Evolutionary conservation across 2,797 vertebrate genomes (phyloP), one percentile per base, ranked within the genome.

Genomic region (Platyrinchus mystaceus): DNA sequence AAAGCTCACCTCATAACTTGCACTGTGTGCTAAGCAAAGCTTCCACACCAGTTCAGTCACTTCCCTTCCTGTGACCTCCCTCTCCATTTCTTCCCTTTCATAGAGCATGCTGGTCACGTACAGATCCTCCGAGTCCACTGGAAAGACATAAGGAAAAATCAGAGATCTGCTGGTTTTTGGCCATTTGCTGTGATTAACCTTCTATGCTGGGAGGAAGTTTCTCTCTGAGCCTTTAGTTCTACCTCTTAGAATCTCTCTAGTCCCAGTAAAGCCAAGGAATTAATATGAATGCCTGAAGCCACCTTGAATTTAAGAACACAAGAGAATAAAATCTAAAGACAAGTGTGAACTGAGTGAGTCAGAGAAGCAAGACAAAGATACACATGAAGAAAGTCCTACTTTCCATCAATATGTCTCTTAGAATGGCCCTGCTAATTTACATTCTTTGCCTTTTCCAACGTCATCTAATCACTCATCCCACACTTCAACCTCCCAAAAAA

Each of bases 1-100:
- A n/a, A 67, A 77, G 10, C 95, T 92, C 97, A 99, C 98, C 98
- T 98, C 97, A 30, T 97, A 98, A 94, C 97, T 98, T 5, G 97
- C 95, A 62, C 97, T 95, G 27, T 96, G 97, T 44, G 97, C 96
- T 95, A 97, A 94, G 73, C 98, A 99, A 90, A 99, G 96, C 88
- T 92, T 98, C 95, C 97, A 98, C 66, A 98, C 91, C 20, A 97
- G 97, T 27, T 97, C 95, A 16, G 95, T 80, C 49, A 95, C 97
- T 27, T 98, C 91, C 46, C 97, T 97, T 90, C 92, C 95, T 10
- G 95, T 92, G 43, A 96, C 73, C 5, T 36, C 27, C 37, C 82
- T 93, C 22, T 64, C 58, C 14, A 52, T 87, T n/a, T 92, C 81
- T 43, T 96, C 96, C 79, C 82, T 93, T 92, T 98, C 98, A 77